Percentiles rank a stretch among this genome's conserved stretches.
Conservation (phyloP, 2,888 invertebrate genomes). For the Watsonalla binaria region DNA sequence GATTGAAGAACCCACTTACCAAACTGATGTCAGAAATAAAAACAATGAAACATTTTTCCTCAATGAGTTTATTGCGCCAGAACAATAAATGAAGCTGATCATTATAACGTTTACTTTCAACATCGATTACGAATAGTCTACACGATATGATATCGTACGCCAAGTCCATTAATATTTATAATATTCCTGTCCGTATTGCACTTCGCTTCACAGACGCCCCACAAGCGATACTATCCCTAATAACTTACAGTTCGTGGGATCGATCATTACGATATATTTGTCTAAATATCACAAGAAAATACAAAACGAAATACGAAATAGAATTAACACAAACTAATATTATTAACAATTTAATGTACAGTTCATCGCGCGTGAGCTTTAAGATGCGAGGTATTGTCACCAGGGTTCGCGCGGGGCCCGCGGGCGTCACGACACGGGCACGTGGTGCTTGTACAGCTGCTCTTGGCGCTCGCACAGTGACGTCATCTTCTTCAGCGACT, state of each 20-base stretch:
- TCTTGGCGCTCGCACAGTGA: slow-evolving; percentile 75
- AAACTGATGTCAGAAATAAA: slow-evolving; percentile 49
- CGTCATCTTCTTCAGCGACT: slow-evolving; percentile 75
- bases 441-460: slow-evolving; percentile 76
- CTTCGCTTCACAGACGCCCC: slow-evolving; percentile 63
- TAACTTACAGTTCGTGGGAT: slow-evolving; percentile 77
- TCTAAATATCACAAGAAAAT: slow-evolving; percentile 79
- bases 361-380: slow-evolving; percentile 44
- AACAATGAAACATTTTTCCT: slow-evolving; percentile 64
- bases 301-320: slow-evolving; percentile 77
- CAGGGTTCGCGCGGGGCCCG: slow-evolving; percentile 59
- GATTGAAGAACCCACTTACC: slow-evolving; percentile 30
- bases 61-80: slow-evolving; percentile 77
- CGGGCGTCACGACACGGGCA: slow-evolving; percentile 75
- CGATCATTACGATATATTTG: slow-evolving; percentile 72
- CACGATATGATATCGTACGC: slow-evolving; percentile 67
- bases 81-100: slow-evolving; percentile 79
- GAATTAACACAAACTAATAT: slow-evolving; percentile 74
- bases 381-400: slow-evolving; percentile 55
- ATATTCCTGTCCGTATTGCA: slow-evolving; percentile 73
- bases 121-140: slow-evolving; percentile 76
- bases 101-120: slow-evolving; percentile 78
- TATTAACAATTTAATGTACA: slow-evolving; percentile 76
- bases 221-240: slow-evolving; percentile 66
- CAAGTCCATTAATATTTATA: slow-evolving; percentile 68